Conservation (phyloP, 2,888 invertebrate genomes). For the Acrocyrtus sp. region DNA sequence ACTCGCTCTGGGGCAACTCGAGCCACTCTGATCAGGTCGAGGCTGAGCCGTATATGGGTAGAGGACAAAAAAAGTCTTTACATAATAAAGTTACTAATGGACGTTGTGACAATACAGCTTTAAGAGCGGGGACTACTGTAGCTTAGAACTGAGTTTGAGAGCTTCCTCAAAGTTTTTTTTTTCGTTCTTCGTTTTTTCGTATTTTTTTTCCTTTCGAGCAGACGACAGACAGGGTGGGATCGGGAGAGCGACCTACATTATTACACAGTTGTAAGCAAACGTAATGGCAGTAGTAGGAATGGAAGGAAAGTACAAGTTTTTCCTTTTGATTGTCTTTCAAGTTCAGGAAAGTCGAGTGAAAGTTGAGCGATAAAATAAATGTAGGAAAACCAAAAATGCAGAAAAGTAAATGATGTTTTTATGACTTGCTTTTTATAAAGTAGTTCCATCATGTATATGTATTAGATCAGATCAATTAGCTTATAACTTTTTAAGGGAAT, state of each 20-base stretch:
- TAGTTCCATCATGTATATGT: constrained; percentile 49
- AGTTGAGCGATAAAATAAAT: constrained; percentile 44
- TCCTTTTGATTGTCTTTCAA: constrained; percentile 22
- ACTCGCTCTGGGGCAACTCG: not conserved
- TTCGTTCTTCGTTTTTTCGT: too few relatives aligned
- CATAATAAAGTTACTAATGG: not conserved
- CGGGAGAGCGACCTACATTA: not conserved
- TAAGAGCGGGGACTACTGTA: not conserved
- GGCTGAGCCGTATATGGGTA: too few relatives aligned
- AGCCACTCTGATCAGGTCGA: not conserved
- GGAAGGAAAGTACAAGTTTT: not conserved
- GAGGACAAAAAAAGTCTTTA: not conserved
- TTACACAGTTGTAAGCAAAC: not conserved
- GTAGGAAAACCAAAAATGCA: not conserved
- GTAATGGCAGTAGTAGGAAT: not conserved
- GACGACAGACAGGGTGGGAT: not conserved
- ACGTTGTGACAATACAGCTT: not conserved
- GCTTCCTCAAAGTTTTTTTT: not conserved
- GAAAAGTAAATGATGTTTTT: constrained; percentile 29
- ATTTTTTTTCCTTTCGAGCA: too few relatives aligned
- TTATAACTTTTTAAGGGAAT: constrained; percentile 12
- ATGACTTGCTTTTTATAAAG: constrained; percentile 23
- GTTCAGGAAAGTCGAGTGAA: constrained; percentile 30
- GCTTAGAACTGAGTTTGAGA: not conserved
- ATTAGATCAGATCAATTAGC: constrained; percentile 48